phyloP scores from a whole-genome alignment of 2,888 invertebrate genomes.

The Xanthorhoe spadicearia region DNA sequence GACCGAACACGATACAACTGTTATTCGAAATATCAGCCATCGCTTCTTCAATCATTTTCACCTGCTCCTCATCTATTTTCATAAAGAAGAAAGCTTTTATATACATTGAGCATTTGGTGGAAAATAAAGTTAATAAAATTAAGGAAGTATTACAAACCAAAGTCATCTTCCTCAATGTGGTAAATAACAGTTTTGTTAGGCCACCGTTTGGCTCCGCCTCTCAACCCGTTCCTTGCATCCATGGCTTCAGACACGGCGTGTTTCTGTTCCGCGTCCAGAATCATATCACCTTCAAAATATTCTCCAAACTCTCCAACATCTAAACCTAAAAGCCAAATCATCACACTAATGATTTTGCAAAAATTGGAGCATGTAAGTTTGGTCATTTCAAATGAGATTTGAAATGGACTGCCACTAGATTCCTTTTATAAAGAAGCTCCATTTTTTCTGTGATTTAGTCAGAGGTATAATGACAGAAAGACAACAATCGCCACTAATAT shows the following conservation, averaged over 20 bases:
- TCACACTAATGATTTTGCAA: no score
- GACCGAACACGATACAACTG: slow-evolving; percentile 72
- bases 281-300: slow-evolving; percentile 81
- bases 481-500: no score
- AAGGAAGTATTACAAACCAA: slow-evolving; percentile 65
- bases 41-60: slow-evolving; percentile 68
- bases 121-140: background rate
- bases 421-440: no score
- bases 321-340: slow-evolving; percentile 10
- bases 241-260: slow-evolving; percentile 56
- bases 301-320: slow-evolving; percentile 65
- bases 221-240: slow-evolving; percentile 71
- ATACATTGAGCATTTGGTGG: no score
- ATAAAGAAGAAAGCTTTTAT: slow-evolving; percentile 7
- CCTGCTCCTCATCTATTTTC: slow-evolving; percentile 67
- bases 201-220: slow-evolving; percentile 73
- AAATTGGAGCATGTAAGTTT: no score
- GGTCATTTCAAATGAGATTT: no score
- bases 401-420: no score
- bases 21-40: slow-evolving; percentile 74
- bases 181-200: slow-evolving; percentile 76
- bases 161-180: slow-evolving; percentile 69
- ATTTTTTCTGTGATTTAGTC: no score
- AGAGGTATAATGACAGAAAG: no score
- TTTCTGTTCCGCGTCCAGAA: slow-evolving; percentile 63